A percentile compares a stretch with the other conserved stretches of the same genome.
Evolutionary conservation across 2,113 vertebrate species (phyloP).

Genomic region (Caretta caretta): DNA sequence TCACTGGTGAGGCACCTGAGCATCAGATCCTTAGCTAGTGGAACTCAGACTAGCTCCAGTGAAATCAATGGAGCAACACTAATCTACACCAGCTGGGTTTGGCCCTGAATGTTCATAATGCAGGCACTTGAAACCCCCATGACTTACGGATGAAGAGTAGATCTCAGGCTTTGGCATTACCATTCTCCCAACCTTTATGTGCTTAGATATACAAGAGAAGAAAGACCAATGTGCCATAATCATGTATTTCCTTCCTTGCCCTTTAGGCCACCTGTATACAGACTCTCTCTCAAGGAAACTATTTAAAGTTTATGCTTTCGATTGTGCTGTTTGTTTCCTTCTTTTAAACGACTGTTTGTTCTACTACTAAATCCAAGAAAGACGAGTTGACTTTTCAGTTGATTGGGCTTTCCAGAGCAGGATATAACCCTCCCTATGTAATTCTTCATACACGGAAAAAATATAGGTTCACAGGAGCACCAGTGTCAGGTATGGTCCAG

Average conservation of each 20-base stretch:
- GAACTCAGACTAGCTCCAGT: background rate
- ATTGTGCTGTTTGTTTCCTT: background rate
- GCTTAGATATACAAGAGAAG: background rate
- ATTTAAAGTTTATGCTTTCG: background rate
- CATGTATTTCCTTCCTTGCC: fast-evolving
- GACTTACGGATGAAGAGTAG: background rate
- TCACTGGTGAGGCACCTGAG: background rate
- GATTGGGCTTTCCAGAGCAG: constrained; percentile 36
- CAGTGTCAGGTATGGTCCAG: background rate
- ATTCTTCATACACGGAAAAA: constrained; percentile 34
- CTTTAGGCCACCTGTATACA: background rate
- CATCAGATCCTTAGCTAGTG: background rate
- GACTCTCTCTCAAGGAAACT: background rate
- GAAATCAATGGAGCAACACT: background rate
- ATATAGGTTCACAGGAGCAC: background rate
- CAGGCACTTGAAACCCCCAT: background rate
- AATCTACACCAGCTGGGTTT: background rate
- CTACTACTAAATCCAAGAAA: constrained; percentile 43
- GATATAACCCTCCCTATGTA: background rate
- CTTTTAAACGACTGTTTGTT: constrained; percentile 26
- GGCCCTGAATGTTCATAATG: background rate
- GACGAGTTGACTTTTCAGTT: constrained; percentile 27
- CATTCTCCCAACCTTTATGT: background rate
- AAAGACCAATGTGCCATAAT: background rate
- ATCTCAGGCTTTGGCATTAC: background rate